Percentiles rank a stretch among this genome's conserved stretches.
Conservation (phyloP, 2,797 vertebrate genomes). For the Neopelma chrysocephalum region DNA sequence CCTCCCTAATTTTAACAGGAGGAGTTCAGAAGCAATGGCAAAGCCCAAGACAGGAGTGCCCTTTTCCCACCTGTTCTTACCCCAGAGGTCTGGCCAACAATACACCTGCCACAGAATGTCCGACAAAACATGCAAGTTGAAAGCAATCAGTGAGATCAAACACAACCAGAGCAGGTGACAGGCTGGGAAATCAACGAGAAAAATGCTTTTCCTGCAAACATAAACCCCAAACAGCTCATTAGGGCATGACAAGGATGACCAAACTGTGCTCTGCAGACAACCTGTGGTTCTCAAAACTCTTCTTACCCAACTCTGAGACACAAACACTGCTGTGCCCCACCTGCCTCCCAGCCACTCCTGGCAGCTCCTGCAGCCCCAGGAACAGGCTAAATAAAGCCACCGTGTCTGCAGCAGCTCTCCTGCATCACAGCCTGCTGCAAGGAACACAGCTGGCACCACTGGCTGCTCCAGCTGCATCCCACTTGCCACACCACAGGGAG, state of each 20-base stretch:
- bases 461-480: not conserved
- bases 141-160: not conserved
- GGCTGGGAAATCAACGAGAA: not conserved
- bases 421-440: rapidly evolving
- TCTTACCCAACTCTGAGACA: not conserved
- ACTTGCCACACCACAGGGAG: not conserved
- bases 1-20: not conserved
- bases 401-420: not conserved
- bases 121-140: not conserved
- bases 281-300: not conserved
- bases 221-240: not conserved
- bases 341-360: not conserved
- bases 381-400: not conserved
- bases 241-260: not conserved
- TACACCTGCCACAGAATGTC: not conserved
- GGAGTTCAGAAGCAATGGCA: not conserved
- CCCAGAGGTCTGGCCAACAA: not conserved
- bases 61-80: not conserved
- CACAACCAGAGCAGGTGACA: not conserved
- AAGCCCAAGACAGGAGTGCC: not conserved
- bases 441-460: not conserved
- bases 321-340: not conserved
- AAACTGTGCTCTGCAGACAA: not conserved
- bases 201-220: not conserved
- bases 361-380: not conserved